Base-by-base conservation (phyloP, 2,113 vertebrate species). In the rabbit (Oryctolagus cuniculus) region DNA sequence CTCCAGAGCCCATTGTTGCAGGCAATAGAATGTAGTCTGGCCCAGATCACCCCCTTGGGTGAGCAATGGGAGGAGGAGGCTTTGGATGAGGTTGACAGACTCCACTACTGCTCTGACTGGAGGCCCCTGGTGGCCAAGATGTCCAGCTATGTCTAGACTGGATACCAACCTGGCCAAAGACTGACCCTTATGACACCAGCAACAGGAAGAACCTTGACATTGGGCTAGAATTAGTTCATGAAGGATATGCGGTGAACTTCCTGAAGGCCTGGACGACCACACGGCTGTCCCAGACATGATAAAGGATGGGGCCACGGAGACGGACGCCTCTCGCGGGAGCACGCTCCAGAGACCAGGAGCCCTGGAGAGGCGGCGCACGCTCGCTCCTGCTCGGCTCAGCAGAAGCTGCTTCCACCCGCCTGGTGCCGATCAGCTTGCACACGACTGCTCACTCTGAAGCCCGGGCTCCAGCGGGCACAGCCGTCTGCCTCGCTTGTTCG, bases 1-100 rank as follows among this genome's bases (percentile, higher is more conserved):
- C 99, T 99, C 98, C 98, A 99, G 74, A 99, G 99, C 94, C 98
- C 99, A 85, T 99, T 99, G 5, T 99, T 99, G 97, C 99, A 99
- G 97, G 99, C 99, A 66, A 98, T 99, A 49, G 99, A 99, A 93
- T 99, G 99, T 96, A 98, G 98, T 97, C 98, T 99, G 84, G 99
- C 99, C 10, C 98, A 98, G 49, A 96, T 99, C 0, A 95, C 85
- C 44, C 99, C 99, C 0, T 81, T 82, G n/a, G 99, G 98, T 19
- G 97, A 95, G 0, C 17, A 49, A 0, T 99, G 99, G 99, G 98
- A 98, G 0, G 99, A 99, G 19, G 98, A 86, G 0, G 99, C 99
- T 1, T 93, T 99, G 97, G 98, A 99, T 5, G 98, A 98, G 17
- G 99, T 99, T 64, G 99, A 99, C 0, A 96, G 64, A 8, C 98